phyloP scores from a whole-genome alignment of 1,140 invertebrate species.

The Euschistus heros region DNA sequence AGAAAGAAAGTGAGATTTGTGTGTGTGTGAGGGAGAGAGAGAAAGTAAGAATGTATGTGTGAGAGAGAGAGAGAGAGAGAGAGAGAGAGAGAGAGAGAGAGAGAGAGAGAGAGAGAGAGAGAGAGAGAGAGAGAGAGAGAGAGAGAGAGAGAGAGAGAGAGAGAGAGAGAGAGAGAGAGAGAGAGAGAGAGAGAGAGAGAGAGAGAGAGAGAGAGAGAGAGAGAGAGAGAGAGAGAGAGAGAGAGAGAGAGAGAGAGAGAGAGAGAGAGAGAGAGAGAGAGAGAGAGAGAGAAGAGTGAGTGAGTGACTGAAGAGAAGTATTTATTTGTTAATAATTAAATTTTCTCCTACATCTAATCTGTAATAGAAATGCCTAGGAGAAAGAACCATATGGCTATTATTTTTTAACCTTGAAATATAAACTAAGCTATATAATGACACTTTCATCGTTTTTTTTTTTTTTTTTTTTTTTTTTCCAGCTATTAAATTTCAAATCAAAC shows the following conservation, averaged over 20 bases:
- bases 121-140: neutral
- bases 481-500: no score
- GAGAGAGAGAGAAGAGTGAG: constrained; percentile 16
- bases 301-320: no score
- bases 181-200: neutral
- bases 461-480: no score
- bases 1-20: neutral
- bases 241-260: constrained; percentile 18
- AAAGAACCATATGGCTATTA: no score
- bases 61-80: neutral
- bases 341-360: no score
- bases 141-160: neutral
- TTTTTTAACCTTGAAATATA: no score
- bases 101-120: neutral
- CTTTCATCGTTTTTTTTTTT: no score
- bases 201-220: neutral
- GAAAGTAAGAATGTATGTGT: neutral
- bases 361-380: no score
- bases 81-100: neutral
- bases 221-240: constrained; percentile 21
- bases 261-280: constrained; percentile 17
- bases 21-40: constrained; percentile 4
- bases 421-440: no score
- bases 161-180: neutral
- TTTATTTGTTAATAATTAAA: no score